phyloP scores from a whole-genome alignment of 2,888 invertebrate genomes.

The Celastrina argiolus region DNA sequence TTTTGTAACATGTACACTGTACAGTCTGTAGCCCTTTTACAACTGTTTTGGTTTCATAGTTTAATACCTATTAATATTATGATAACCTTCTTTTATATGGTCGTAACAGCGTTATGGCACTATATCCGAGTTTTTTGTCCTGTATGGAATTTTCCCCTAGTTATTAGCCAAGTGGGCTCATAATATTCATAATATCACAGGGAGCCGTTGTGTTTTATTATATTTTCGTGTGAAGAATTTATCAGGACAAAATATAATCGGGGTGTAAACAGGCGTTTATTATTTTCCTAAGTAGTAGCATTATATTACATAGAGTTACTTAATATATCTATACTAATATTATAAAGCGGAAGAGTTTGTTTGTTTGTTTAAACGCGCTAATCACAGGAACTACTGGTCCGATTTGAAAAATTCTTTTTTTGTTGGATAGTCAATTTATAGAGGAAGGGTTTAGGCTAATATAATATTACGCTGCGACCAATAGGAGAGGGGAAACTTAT shows the following conservation, averaged over 20 bases:
- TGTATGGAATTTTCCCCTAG: conserved; percentile 1
- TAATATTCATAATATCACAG: conserved; percentile 11
- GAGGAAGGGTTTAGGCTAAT: no score
- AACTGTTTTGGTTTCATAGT: conserved; percentile 10
- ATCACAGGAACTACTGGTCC: no score
- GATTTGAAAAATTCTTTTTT: no score
- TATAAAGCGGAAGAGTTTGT: no score
- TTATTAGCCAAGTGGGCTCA: conserved; percentile 14
- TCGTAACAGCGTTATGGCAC: conserved; percentile 11
- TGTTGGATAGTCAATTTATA: no score
- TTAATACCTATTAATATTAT: conserved; percentile 3
- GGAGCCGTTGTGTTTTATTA: conserved; percentile 10
- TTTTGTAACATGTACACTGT: not conserved
- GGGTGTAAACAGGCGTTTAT: not conserved
- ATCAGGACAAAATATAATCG: not conserved
- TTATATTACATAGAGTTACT: not conserved
- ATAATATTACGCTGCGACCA: no score
- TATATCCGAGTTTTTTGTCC: conserved; percentile 4
- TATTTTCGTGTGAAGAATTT: conserved; percentile 19
- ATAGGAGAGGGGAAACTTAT: no score
- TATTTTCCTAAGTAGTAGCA: not conserved
- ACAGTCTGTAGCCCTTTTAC: conserved; percentile 4
- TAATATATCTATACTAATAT: no score
- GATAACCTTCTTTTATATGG: conserved; percentile 13
- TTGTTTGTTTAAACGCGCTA: no score